Evolutionary conservation across 2,888 invertebrate genomes (phyloP).

Genomic region (Tetragnatha montana): DNA sequence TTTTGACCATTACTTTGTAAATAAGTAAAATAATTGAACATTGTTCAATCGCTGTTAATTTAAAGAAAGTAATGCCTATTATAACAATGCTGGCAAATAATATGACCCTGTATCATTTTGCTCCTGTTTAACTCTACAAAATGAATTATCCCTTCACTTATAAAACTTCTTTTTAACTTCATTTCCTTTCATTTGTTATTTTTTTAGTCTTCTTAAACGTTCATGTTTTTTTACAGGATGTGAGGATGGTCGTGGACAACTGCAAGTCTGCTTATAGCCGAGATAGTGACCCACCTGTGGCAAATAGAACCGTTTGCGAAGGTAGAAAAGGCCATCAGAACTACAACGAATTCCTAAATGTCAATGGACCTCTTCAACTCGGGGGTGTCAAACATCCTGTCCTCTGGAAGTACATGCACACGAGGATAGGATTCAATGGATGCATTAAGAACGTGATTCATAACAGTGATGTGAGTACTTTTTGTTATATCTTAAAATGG

Average conservation of each 20-base stretch:
- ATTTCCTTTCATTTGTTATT: neutral
- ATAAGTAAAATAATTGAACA: no score
- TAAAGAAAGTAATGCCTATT: no score
- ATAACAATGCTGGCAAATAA: no score
- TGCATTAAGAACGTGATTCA: slow-evolving; percentile 96
- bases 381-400: slow-evolving; percentile 87
- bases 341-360: slow-evolving; percentile 95
- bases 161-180: neutral
- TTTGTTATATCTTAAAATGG: neutral
- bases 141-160: no score
- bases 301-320: slow-evolving; percentile 92
- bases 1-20: no score
- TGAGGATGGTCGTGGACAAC: slow-evolving; percentile 92
- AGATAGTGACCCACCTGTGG: slow-evolving; percentile 85
- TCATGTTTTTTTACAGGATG: slow-evolving; percentile 79
- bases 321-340: slow-evolving; percentile 87
- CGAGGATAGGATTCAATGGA: slow-evolving; percentile 86
- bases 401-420: slow-evolving; percentile 61
- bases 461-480: slow-evolving; percentile 82
- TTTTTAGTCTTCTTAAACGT: neutral
- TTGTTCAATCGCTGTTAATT: no score
- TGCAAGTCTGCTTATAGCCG: slow-evolving; percentile 89
- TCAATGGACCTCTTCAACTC: slow-evolving; percentile 94
- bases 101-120: no score
- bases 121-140: no score